Base-by-base conservation (phyloP, 2,797 vertebrate genomes). In the Sebastes wilsoni region DNA sequence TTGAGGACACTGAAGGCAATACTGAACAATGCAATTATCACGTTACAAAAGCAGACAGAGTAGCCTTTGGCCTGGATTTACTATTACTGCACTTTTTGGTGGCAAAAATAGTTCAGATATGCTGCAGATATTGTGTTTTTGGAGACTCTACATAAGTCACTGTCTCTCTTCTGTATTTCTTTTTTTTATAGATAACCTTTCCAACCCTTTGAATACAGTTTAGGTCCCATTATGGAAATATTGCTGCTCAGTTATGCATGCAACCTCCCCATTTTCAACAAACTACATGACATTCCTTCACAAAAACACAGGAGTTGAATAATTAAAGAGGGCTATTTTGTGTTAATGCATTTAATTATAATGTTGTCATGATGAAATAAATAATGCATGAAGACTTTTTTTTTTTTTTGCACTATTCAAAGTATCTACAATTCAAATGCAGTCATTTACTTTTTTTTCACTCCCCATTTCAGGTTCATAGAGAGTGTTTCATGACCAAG, bases 341-440 rank as follows among this genome's bases (percentile, higher is more conserved):
- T 88, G 87, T 92, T 91, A 93, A 94, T 91, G 91, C 83, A 82
- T 93, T 93, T 92, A 92, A 94, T 94, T 94, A 92, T 88, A 83
- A 87, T 83, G 80, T 92, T 85, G 79, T 92, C 87, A 81, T 92
- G 89, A 92, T 90, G 72, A 89, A 83, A 95, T 95, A 85, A 92
- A 93, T 94, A 85, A 94, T 94, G 92, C 90, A 94, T 92, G 58
- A 4, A 1, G 6, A 60, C 54, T 58, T 25, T 27, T 66, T 64
- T 28, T 58, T 71, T 70, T 67, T 52, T 55, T 38, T 20, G 58
- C 66, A 72, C 80, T 58, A 73, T 83, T 56, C 64, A 56, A 80
- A 85, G 46, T 83, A 92, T 93, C 85, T 92, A 87, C 88, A 94
- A 93, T 92, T 93, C 84, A 91, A 90, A 95, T 92, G 73, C 32